These are phyloP conservation scores for Campylomormyrus tamandua DNA, from an alignment of 2,113 vertebrate species.

Conservation along the genomic window DNA sequence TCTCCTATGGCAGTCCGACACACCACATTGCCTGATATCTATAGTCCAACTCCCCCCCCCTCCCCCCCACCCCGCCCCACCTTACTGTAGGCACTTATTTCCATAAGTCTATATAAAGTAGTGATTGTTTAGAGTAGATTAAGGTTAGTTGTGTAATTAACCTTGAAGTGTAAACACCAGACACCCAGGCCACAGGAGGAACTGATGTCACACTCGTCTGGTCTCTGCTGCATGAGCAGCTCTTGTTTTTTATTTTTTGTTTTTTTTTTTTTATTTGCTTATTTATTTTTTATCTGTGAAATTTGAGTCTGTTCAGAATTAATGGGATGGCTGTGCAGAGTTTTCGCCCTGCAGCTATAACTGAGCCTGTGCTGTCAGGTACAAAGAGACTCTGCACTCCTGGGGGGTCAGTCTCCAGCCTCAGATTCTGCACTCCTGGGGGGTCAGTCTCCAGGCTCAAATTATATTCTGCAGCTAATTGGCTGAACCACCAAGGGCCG, in stretches of 20 bases:
- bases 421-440: neutral
- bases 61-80: neutral
- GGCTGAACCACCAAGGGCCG: neutral
- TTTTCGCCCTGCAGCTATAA: neutral
- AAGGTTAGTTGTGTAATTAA: neutral
- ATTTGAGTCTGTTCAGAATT: neutral
- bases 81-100: neutral
- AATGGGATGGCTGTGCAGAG: neutral
- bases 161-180: neutral
- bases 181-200: neutral
- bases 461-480: neutral
- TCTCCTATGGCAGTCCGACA: neutral
- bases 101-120: neutral
- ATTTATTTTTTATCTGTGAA: constrained; percentile 3
- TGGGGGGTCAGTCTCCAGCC: neutral
- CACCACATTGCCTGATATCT: neutral
- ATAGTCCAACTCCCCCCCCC: neutral
- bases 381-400: neutral
- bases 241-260: neutral
- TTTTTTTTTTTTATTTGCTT: neutral
- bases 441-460: neutral
- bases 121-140: neutral
- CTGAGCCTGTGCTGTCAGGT: neutral
- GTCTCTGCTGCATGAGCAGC: neutral
- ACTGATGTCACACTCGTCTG: neutral